Base-by-base conservation (phyloP, 2,888 invertebrate genomes). In the Tipula vernalis region DNA sequence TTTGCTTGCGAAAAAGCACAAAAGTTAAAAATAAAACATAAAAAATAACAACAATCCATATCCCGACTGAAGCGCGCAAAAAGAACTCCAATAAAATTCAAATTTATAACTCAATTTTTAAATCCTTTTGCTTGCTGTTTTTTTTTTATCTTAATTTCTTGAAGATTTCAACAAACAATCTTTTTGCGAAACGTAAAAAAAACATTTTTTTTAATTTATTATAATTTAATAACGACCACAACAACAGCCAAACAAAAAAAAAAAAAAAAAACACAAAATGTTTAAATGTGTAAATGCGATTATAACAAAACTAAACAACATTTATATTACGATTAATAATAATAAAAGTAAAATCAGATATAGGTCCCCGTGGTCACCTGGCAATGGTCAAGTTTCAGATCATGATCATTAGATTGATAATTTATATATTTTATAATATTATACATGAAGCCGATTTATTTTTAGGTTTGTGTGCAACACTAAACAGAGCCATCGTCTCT, bases 51-150 rank as follows among this genome's bases (percentile, higher is more conserved):
- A 71, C 6, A 51, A 15, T 15, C n/a, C 51, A 15, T n/a, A 51
- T 51, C 71, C 28, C 71, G 71, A 12, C 71, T 8, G 13, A 71
- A 71, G 71, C 71, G 71, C 71, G 28, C 71, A 71, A 71, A 71
- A 71, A 28, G 71, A 71, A 71, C 71, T 71, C 71, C 71, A 71
- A 71, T 71, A 71, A 71, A 71, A 71, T 28, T 71, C 28, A 71
- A 71, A 71, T 71, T 71, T 71, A 71, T 71, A 71, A 71, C 71
- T 71, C 71, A 71, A 71, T 71, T 71, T 71, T 71, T 71, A 71
- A 71, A 28, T 71, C 71, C 71, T 28, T 71, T 10, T 28, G 71
- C 51, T 51, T 13, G 51, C n/a, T 51, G 51, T n/a, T 13, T 51
- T 51, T 71, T 57, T 28, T 71, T 71, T 71, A 71, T 71, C 28